Evolutionary conservation across 2,797 vertebrate genomes (phyloP).

Genomic region (Bradypodion ventrale): DNA sequence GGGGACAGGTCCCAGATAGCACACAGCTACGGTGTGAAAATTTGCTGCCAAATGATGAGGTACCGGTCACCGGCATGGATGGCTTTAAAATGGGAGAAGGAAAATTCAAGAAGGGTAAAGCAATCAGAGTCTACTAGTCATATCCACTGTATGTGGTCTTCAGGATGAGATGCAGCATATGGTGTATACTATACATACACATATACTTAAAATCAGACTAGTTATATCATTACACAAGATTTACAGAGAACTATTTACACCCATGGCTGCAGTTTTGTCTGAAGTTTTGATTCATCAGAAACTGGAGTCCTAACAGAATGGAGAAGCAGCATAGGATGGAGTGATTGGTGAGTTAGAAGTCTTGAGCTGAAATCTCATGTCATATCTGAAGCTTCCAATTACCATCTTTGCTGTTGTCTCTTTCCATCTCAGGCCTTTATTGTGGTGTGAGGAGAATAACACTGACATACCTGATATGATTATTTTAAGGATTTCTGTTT

Average conservation of each 20-base stretch:
- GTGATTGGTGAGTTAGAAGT: background rate
- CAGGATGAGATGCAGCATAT: background rate
- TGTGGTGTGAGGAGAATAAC: background rate
- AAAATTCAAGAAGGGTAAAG: too few relatives aligned
- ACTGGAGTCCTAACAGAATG: background rate
- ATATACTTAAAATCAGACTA: background rate
- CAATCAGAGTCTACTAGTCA: too few relatives aligned
- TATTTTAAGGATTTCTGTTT: background rate
- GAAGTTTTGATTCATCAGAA: too few relatives aligned
- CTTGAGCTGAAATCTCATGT: background rate
- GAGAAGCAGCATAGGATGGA: background rate
- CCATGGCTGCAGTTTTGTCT: too few relatives aligned
- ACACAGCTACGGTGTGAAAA: too few relatives aligned
- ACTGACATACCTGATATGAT: background rate
- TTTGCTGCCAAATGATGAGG: too few relatives aligned
- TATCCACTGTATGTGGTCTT: background rate
- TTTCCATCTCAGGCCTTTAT: background rate
- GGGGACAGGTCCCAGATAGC: too few relatives aligned
- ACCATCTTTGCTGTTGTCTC: background rate
- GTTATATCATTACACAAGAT: slow-evolving; percentile 2
- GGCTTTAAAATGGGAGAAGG: too few relatives aligned
- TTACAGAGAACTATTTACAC: background rate
- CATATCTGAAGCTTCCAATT: too few relatives aligned
- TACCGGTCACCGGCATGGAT: too few relatives aligned
- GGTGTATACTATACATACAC: too few relatives aligned